Evolutionary conservation across 2,888 invertebrate species (phyloP), one percentile per base, ranked within the genome.

Genomic region (Subacronicta megacephala): DNA sequence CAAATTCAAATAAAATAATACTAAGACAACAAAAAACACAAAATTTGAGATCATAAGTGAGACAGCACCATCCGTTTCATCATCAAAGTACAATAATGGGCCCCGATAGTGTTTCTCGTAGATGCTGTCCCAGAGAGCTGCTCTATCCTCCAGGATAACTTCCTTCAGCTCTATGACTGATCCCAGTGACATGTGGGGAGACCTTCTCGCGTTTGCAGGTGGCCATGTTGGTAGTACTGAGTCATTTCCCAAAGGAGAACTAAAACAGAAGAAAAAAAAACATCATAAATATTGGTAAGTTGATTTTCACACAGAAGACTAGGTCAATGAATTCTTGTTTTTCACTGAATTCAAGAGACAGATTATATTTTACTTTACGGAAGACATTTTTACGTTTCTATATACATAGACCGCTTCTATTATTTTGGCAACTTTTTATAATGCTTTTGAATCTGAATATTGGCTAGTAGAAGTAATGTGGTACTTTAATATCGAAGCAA

Each of bases 121-220:
- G 13, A 88, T 80, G 5, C 50, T 38, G 33, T 85, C 81, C 87
- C 88, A 87, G 61, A 86, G 77, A 7, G 44, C 52, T 1, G 64
- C 62, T 5, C 83, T 75, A 5, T 76, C 60, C 26, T 71, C 55
- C 20, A 82, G 61, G 56, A 7, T 69, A 61, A 37, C 59, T 45
- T 36, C 2, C 18, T 57, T 46, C 23, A 85, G 45, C 41, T 75
- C 62, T 18, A 81, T 55, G 6, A 56, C 54, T 3, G 51, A 23
- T 7, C 80, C 79, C 2, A 88, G 54, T 0, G 80, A 79, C 82
- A 86, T 81, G 47, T 85, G 66, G 1, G 84, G 85, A 6, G 77
- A 62, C 42, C 77, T 36, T 26, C 70, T 43, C 0, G 47, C 55
- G 0, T 59, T 53, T 12, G 76, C 80, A 1, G 78, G 64, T 7